These are phyloP conservation scores for Thalassaphorura encarpata DNA, from an alignment of 1,140 invertebrate species.

Conservation along the genomic window DNA sequence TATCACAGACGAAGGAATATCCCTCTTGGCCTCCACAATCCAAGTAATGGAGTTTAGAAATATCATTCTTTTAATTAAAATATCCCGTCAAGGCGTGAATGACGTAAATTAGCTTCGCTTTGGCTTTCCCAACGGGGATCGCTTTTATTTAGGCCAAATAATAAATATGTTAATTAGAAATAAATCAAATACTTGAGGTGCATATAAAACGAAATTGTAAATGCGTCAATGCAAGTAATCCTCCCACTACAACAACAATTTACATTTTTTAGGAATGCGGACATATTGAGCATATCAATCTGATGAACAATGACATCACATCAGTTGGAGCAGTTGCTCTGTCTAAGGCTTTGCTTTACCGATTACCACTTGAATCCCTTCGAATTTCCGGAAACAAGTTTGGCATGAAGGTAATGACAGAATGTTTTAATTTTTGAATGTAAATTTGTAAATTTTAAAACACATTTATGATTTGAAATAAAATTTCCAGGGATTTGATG, in stretches of 20 bases:
- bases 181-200: too few relatives aligned
- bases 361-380: conserved; percentile 1
- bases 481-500: conserved; percentile 9
- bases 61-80: not conserved
- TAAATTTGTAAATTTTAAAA: not conserved
- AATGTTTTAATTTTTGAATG: too few relatives aligned
- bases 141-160: too few relatives aligned
- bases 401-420: too few relatives aligned
- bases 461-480: not conserved
- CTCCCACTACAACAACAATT: too few relatives aligned
- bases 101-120: not conserved
- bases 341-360: not conserved
- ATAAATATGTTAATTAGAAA: too few relatives aligned
- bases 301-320: conserved; percentile 10
- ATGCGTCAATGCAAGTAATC: too few relatives aligned
- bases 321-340: not conserved
- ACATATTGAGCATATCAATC: conserved; percentile 3
- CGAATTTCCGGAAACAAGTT: conserved; percentile 15
- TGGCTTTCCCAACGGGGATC: not conserved
- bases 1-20: conserved; percentile 4
- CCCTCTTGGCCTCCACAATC: not conserved
- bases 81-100: not conserved
- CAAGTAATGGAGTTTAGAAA: too few relatives aligned
- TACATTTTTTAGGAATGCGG: not conserved
- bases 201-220: too few relatives aligned